phyloP scores from a whole-genome alignment of 2,113 vertebrate genomes.

The Herpetotheres cachinnans region DNA sequence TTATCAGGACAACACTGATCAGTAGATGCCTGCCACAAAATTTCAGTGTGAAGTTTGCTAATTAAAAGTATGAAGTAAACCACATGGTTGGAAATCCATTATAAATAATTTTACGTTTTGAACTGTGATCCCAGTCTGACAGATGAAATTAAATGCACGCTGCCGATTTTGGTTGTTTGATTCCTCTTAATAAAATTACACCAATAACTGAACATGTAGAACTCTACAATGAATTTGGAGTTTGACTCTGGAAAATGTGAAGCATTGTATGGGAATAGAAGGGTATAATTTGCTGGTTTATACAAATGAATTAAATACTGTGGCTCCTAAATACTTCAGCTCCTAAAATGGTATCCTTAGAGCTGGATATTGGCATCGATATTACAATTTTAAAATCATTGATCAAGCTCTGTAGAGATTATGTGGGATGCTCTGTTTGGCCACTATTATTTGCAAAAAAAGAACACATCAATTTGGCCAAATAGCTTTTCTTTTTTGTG shows the following conservation, averaged over 20 bases:
- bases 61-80: not conserved
- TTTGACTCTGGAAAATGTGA: not conserved
- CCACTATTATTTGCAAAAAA: not conserved
- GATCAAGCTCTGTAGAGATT: not conserved
- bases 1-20: not conserved
- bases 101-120: not conserved
- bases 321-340: not conserved
- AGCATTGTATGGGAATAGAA: not conserved
- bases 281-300: not conserved
- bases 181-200: not conserved
- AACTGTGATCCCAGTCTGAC: not conserved
- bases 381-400: not conserved
- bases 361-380: not conserved
- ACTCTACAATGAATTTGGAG: not conserved
- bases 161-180: not conserved
- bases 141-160: not conserved
- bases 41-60: not conserved
- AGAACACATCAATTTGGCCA: not conserved
- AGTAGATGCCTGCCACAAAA: not conserved
- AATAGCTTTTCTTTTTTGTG: not conserved
- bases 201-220: not conserved
- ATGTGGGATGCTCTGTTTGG: not conserved
- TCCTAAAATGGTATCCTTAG: not conserved
- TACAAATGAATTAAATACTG: accelerated
- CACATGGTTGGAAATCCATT: not conserved